Percentiles rank a stretch among this genome's conserved stretches.
These are phyloP conservation scores for Ennomos erosarius DNA, from an alignment of 2,888 invertebrate genomes.

Conservation along the genomic window DNA sequence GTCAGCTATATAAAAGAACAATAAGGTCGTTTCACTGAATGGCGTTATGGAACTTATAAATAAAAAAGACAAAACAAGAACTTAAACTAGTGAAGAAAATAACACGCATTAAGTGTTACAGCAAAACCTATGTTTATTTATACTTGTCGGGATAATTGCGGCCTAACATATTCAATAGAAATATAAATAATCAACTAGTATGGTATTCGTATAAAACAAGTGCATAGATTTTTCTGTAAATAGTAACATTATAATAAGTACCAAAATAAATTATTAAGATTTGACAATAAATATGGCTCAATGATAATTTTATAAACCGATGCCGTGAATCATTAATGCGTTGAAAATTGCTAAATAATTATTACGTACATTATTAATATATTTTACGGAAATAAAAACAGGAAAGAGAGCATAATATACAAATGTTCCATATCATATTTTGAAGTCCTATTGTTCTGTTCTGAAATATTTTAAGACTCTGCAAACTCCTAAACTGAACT, in stretches of 20 bases:
- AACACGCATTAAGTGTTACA: conserved; percentile 28
- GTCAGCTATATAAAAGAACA: conserved; percentile 44
- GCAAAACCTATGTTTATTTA: conserved; percentile 25
- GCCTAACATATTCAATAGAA: not conserved
- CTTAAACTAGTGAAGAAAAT: conserved; percentile 29
- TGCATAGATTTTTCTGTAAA: conserved; percentile 41
- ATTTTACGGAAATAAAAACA: too few species aligned
- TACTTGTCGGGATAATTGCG: conserved; percentile 1
- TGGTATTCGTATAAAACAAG: conserved; percentile 20
- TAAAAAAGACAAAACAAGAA: conserved; percentile 41
- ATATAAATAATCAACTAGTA: not conserved
- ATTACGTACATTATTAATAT: too few species aligned
- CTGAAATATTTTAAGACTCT: too few species aligned
- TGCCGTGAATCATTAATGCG: conserved; percentile 57
- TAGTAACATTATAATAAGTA: conserved; percentile 33
- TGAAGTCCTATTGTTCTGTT: too few species aligned
- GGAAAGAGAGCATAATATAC: too few species aligned
- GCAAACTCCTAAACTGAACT: not conserved
- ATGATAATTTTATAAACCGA: conserved; percentile 44
- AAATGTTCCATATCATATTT: too few species aligned
- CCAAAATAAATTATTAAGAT: conserved; percentile 20
- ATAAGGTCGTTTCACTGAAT: conserved; percentile 50
- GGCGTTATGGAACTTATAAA: conserved; percentile 50
- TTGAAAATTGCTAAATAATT: conserved; percentile 9
- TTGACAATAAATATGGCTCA: conserved; percentile 17